These are phyloP conservation scores for Tangara arthus DNA, from an alignment of 2,797 vertebrate species.

Conservation along the genomic window DNA sequence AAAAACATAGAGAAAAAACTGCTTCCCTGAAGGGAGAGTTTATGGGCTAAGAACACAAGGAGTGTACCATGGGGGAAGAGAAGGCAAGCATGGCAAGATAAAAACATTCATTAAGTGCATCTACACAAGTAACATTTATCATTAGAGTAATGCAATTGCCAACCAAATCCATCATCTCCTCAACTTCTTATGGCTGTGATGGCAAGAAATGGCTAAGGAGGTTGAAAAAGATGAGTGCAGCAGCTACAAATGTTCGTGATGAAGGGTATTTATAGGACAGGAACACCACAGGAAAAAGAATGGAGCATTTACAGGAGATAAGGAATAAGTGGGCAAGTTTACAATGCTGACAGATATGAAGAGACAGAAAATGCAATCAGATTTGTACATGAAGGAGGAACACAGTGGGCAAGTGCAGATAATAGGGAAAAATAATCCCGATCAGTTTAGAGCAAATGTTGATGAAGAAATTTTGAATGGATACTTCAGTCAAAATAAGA, in stretches of 20 bases:
- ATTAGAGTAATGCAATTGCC: background rate
- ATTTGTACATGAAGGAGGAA: background rate
- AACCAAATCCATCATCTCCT: background rate
- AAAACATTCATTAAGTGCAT: background rate
- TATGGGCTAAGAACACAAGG: background rate
- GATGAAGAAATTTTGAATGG: background rate
- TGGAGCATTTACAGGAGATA: background rate
- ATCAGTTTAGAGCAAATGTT: background rate
- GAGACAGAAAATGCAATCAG: background rate
- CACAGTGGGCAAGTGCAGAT: background rate
- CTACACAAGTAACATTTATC: background rate
- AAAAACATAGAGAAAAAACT: background rate
- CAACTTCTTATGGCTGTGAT: background rate
- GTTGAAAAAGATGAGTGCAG: background rate
- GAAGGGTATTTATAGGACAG: constrained; percentile 7
- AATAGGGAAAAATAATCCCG: background rate
- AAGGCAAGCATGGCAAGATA: background rate
- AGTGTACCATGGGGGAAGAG: background rate
- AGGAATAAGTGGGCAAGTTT: constrained; percentile 13
- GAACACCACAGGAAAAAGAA: background rate
- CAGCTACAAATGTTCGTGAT: background rate
- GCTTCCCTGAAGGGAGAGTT: background rate
- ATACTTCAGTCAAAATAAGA: background rate
- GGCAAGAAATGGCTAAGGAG: background rate
- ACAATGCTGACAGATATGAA: background rate